A percentile compares a stretch with the other conserved stretches of the same genome.
These are phyloP conservation scores for Patella vulgata DNA, from an alignment of 1,140 invertebrate genomes.

Conservation along the genomic window DNA sequence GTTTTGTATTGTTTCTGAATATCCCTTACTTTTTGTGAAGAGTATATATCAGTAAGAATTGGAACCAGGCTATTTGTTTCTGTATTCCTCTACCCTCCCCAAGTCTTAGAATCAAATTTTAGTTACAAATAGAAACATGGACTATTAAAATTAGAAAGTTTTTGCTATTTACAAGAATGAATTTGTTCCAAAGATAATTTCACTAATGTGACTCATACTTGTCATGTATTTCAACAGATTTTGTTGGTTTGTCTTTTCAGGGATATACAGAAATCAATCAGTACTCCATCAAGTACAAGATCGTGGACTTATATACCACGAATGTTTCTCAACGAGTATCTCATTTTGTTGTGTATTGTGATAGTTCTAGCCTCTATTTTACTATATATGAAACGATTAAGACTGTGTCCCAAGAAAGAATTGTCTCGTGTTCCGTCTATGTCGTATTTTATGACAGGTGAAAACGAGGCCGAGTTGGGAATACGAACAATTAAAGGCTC, in stretches of 20 bases:
- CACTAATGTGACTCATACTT: too few species aligned
- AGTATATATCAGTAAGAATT: too few species aligned
- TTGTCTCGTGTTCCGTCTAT: conserved; percentile 50
- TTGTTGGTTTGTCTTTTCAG: conserved; percentile 7
- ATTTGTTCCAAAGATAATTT: too few species aligned
- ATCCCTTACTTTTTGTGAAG: too few species aligned
- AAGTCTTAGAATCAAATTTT: too few species aligned
- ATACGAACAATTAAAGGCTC: background rate
- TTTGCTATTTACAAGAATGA: too few species aligned
- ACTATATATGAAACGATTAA: conserved; percentile 45
- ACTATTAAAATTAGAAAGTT: too few species aligned
- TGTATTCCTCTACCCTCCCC: too few species aligned
- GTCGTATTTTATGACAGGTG: conserved; percentile 56
- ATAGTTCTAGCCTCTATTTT: conserved; percentile 54
- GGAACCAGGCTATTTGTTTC: too few species aligned
- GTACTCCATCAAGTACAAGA: background rate
- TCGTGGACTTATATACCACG: background rate
- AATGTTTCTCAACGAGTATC: conserved; percentile 35
- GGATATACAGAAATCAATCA: conserved; percentile 20
- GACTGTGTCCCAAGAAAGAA: conserved; percentile 33
- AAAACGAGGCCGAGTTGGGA: conserved; percentile 41
- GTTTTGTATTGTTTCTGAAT: too few species aligned
- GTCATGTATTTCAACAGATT: too few species aligned
- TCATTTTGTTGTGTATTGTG: conserved; percentile 48
- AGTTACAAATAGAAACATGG: too few species aligned